Conservation (phyloP, 2,888 invertebrate species). For the Scrobipalpa atriplicella region DNA sequence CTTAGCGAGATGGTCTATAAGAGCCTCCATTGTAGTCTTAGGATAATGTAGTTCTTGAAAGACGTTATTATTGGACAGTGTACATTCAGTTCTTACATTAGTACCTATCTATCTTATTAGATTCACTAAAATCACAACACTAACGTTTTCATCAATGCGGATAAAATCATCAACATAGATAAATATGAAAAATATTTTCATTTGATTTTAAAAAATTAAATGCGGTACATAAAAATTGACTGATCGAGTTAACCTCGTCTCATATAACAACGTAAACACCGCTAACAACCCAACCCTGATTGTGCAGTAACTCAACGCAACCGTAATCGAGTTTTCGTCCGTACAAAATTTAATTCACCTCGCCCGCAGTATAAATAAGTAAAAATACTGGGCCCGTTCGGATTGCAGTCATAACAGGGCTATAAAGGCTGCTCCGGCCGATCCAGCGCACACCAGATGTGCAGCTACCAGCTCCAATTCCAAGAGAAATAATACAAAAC, state of each 20-base stretch:
- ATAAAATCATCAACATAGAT: neutral
- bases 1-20: constrained; percentile 17
- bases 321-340: constrained; percentile 47
- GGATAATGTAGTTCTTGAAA: constrained; percentile 5
- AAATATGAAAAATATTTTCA: neutral
- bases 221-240: neutral
- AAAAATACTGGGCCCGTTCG: constrained; percentile 59
- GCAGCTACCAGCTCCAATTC: constrained; percentile 67
- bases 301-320: constrained; percentile 20
- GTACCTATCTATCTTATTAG: neutral
- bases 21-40: constrained; percentile 11
- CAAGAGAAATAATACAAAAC: constrained; percentile 63
- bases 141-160: neutral
- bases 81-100: neutral
- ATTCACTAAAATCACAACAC: too few species aligned
- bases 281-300: constrained; percentile 24
- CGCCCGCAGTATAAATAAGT: constrained; percentile 59
- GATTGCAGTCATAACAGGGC: constrained; percentile 73
- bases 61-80: neutral
- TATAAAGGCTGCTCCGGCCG: constrained; percentile 59
- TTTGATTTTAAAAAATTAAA: neutral
- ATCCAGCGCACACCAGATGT: constrained; percentile 64
- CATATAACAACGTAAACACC: constrained; percentile 20
- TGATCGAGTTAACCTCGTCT: constrained; percentile 10
- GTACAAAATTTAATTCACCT: constrained; percentile 58